These are phyloP conservation scores for Connochaetes taurinus DNA, from an alignment of 2,113 vertebrate species.

Conservation along the genomic window DNA sequence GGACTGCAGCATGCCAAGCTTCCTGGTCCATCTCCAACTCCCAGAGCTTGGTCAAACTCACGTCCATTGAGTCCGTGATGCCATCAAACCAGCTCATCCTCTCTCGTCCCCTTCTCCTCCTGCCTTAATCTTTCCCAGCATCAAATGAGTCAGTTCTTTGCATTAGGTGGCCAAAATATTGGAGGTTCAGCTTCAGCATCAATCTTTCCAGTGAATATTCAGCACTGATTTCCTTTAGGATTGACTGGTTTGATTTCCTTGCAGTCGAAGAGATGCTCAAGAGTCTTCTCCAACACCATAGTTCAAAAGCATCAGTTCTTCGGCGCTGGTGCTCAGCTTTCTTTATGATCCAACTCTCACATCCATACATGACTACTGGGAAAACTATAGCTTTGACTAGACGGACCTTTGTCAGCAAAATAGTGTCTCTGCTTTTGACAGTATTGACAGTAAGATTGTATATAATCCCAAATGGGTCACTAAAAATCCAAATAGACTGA, in stretches of 20 bases:
- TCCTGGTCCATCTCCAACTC: not conserved
- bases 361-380: not conserved
- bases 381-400: not conserved
- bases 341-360: not conserved
- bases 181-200: not conserved
- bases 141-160: not conserved
- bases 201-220: not conserved
- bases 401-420: not conserved
- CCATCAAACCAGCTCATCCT: not conserved
- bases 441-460: not conserved
- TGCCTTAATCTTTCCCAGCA: not conserved
- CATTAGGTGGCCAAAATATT: not conserved
- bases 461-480: not conserved
- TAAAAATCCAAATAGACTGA: not conserved
- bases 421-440: not conserved
- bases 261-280: not conserved
- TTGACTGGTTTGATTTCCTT: not conserved
- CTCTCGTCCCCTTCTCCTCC: not conserved
- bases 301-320: not conserved
- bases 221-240: not conserved
- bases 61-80: not conserved
- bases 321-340: accelerated
- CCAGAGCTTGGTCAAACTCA: not conserved
- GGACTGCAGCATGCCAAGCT: not conserved
- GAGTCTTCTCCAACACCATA: not conserved